These are phyloP conservation scores for Pachyuromys duprasi DNA, from an alignment of 2,797 vertebrate species.

Conservation along the genomic window DNA sequence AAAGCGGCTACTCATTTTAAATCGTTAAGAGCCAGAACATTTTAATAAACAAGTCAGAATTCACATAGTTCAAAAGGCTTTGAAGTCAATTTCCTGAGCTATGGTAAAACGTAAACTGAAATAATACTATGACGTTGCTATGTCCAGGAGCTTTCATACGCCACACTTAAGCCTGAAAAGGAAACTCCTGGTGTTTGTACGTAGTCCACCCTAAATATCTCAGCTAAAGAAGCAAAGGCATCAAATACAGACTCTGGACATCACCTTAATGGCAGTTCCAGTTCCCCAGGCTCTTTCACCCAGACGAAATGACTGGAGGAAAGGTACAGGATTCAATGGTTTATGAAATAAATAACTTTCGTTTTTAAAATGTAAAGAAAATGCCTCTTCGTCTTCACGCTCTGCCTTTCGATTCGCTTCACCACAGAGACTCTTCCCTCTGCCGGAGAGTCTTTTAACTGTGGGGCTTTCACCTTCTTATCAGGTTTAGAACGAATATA, in stretches of 20 bases:
- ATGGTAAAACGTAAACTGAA: not conserved
- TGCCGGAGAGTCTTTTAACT: not conserved
- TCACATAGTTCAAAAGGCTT: conserved; percentile 33
- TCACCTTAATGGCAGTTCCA: not conserved
- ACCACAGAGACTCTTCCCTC: not conserved
- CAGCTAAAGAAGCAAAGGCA: conserved; percentile 29
- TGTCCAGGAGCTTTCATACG: not conserved
- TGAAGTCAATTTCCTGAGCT: conserved; percentile 37
- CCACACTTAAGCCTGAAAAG: not conserved
- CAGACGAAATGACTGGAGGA: not conserved
- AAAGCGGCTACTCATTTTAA: conserved; percentile 30
- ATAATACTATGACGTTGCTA: not conserved
- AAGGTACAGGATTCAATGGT: conserved; percentile 5
- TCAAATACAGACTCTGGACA: not conserved
- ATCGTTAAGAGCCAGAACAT: conserved; percentile 4
- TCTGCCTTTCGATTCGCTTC: conserved; percentile 22
- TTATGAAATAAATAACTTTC: not conserved
- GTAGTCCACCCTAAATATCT: not conserved
- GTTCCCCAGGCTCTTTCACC: not conserved
- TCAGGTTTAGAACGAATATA: conserved; percentile 2
- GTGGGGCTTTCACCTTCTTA: not conserved
- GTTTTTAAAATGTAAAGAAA: not conserved
- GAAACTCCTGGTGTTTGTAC: not conserved
- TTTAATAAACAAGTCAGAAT: not conserved
- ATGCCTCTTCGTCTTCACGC: not conserved